Evolutionary conservation across 1,140 invertebrate genomes (phyloP).

Genomic region (Gonatopus flavifemur): DNA sequence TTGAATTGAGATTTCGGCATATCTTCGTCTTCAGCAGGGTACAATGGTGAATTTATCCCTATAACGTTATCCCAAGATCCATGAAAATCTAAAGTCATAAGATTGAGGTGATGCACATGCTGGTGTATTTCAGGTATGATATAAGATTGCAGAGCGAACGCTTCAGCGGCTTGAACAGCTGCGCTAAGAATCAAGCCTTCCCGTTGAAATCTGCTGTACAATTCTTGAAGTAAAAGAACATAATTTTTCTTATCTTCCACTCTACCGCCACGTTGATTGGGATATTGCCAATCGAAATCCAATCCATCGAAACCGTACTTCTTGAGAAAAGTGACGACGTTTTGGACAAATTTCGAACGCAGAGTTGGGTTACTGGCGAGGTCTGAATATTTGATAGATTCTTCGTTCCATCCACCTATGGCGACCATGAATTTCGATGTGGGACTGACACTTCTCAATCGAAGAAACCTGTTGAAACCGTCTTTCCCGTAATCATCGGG

Average conservation of each 20-base stretch:
- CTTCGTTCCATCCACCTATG: slow-evolving; percentile 75
- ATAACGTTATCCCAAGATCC: slow-evolving; percentile 63
- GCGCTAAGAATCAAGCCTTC: slow-evolving; percentile 60
- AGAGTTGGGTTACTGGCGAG: slow-evolving; percentile 56
- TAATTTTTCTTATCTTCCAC: slow-evolving; percentile 59
- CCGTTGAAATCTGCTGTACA: slow-evolving; percentile 61
- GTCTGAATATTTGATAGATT: slow-evolving; percentile 64
- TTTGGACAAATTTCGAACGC: slow-evolving; percentile 63
- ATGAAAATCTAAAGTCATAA: slow-evolving; percentile 75
- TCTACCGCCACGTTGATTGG: slow-evolving; percentile 35
- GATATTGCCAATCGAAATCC: slow-evolving; percentile 82
- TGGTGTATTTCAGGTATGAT: slow-evolving; percentile 58
- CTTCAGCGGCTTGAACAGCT: slow-evolving; percentile 63
- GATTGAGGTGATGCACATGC: slow-evolving; percentile 63
- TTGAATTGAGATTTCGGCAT: background rate
- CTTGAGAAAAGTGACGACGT: slow-evolving; percentile 62
- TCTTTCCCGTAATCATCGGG: slow-evolving; percentile 47
- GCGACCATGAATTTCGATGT: slow-evolving; percentile 67
- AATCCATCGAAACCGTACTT: slow-evolving; percentile 75
- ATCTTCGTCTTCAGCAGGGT: slow-evolving; percentile 22
- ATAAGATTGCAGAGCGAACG: slow-evolving; percentile 61
- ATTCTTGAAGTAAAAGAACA: slow-evolving; percentile 59
- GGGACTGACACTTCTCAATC: slow-evolving; percentile 63
- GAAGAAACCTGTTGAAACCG: slow-evolving; percentile 54
- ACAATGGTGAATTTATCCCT: slow-evolving; percentile 65